Evolutionary conservation across 1,140 invertebrate genomes (phyloP).

Genomic region (Hydropsyche tenuis): DNA sequence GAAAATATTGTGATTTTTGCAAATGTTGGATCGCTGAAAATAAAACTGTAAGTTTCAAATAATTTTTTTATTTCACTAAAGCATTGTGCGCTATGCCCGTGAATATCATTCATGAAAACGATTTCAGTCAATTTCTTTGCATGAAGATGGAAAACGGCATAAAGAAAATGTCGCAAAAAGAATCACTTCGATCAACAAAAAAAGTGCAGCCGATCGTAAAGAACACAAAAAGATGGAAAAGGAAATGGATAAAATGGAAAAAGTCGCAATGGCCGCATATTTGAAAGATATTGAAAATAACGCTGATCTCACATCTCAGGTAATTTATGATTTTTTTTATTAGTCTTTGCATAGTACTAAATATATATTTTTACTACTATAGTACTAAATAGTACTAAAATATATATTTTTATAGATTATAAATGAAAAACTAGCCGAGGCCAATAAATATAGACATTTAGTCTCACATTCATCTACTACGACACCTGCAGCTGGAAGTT

Average conservation of each 20-base stretch:
- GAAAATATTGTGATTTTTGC: slow-evolving; percentile 97
- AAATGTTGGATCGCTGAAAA: slow-evolving; percentile 99
- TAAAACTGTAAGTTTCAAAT: slow-evolving; percentile 77
- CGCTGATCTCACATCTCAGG: slow-evolving; percentile 74
- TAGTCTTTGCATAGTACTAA: neutral
- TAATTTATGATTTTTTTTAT: slow-evolving; percentile 42
- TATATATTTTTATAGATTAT: slow-evolving; percentile 51
- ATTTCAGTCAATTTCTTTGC: slow-evolving; percentile 88
- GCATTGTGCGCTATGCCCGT: neutral
- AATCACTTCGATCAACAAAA: slow-evolving; percentile 84
- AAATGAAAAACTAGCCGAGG: slow-evolving; percentile 53
- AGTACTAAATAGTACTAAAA: neutral
- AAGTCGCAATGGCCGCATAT: slow-evolving; percentile 83
- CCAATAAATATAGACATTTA: slow-evolving; percentile 35
- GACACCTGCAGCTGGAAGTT: slow-evolving; percentile 50
- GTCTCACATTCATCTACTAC: neutral
- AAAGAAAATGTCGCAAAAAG: slow-evolving; percentile 92
- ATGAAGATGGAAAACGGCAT: slow-evolving; percentile 92
- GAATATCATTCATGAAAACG: neutral
- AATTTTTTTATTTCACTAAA: neutral
- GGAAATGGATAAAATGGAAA: slow-evolving; percentile 89
- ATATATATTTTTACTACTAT: neutral
- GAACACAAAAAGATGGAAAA: slow-evolving; percentile 77
- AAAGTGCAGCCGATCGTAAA: slow-evolving; percentile 79
- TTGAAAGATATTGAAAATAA: slow-evolving; percentile 78